phyloP scores from a whole-genome alignment of 2,113 vertebrate genomes.

The Bostrychus sinensis region DNA sequence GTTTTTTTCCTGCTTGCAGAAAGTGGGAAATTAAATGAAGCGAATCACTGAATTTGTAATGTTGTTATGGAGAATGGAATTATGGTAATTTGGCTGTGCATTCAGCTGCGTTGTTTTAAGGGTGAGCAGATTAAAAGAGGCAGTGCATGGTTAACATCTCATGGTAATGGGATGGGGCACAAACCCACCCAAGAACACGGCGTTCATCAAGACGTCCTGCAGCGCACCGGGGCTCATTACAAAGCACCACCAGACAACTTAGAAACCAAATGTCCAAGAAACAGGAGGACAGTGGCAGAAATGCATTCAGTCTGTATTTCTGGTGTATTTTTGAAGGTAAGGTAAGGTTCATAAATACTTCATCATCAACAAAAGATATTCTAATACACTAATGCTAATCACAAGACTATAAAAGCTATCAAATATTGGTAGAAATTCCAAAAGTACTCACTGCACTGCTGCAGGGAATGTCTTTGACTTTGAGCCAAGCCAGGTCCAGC shows the following conservation, averaged over 20 bases:
- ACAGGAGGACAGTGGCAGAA: neutral
- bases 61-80: conserved; percentile 61
- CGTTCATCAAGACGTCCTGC: conserved; percentile 22
- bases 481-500: conserved; percentile 97
- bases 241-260: neutral
- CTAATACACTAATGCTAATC: too few species aligned
- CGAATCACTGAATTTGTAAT: conserved; percentile 70
- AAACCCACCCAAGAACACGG: conserved; percentile 40
- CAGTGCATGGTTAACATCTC: conserved; percentile 61
- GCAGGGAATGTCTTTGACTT: conserved; percentile 97
- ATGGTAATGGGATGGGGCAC: conserved; percentile 49
- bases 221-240: conserved; percentile 49
- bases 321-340: neutral
- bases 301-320: neutral
- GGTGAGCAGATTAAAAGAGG: conserved; percentile 56
- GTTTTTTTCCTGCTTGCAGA: conserved; percentile 57
- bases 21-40: conserved; percentile 68
- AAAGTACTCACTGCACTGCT: conserved; percentile 93
- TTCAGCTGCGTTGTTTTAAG: conserved; percentile 63
- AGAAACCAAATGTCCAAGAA: neutral
- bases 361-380: too few species aligned
- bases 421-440: neutral
- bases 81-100: conserved; percentile 63
- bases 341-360: too few species aligned
- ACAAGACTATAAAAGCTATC: neutral